A percentile compares a stretch with the other conserved stretches of the same genome.
phyloP scores from a whole-genome alignment of 2,113 vertebrate species.

The Butorides virescens region DNA sequence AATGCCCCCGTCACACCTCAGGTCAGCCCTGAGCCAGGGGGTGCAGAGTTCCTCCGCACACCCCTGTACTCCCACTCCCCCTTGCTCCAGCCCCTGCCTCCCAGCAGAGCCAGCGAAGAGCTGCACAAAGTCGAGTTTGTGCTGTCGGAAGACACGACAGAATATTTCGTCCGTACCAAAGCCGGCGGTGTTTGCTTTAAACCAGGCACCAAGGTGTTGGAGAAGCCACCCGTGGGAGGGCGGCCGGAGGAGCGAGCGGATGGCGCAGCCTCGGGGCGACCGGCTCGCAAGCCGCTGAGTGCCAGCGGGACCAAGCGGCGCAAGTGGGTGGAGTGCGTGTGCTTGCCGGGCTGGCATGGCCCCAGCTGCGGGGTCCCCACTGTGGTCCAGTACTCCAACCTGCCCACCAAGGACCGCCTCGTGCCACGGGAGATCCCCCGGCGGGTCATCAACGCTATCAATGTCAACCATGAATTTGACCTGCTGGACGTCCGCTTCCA shows the following conservation, averaged over 20 bases:
- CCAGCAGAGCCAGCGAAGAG: constrained; percentile 68
- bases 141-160: constrained; percentile 81
- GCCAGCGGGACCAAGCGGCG: constrained; percentile 60
- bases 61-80: constrained; percentile 72
- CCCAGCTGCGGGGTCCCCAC: constrained; percentile 97
- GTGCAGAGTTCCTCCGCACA: constrained; percentile 74
- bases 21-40: constrained; percentile 79
- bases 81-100: constrained; percentile 70
- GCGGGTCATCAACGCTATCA: constrained; percentile 94
- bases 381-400: constrained; percentile 96
- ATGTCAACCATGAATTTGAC: constrained; percentile 97
- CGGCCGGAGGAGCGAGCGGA: constrained; percentile 48
- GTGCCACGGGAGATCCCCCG: constrained; percentile 84
- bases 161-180: constrained; percentile 92
- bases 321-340: constrained; percentile 93
- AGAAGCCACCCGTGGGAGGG: constrained; percentile 67
- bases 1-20: constrained; percentile 83
- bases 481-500: constrained; percentile 92
- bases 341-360: constrained; percentile 94
- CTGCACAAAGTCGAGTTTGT: constrained; percentile 80
- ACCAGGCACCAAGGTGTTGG: constrained; percentile 88
- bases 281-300: constrained; percentile 42
- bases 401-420: constrained; percentile 95
- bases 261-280: neutral
- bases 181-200: constrained; percentile 92